Base-by-base conservation (phyloP, 1,140 invertebrate genomes). In the Leptestheria dahalacensis region DNA sequence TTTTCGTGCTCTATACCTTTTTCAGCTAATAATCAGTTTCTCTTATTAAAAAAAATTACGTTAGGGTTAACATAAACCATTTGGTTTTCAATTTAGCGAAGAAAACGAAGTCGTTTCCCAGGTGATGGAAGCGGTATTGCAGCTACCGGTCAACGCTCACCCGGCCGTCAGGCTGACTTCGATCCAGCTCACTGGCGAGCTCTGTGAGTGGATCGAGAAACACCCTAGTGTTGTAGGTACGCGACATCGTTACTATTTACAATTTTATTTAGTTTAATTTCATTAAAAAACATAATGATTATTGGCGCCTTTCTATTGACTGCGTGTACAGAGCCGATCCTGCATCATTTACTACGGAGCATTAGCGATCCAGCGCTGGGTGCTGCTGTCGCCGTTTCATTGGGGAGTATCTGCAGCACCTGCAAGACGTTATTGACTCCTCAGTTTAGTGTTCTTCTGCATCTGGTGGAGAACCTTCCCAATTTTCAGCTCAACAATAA, bases 191-290 rank as follows among this genome's bases (percentile, higher is more conserved):
- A 73, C 98, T 28, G 93, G 92, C 3, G 91, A 96, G 73, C 75
- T 98, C 20, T 85, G 88, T 66, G 91, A 97, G 68, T 99, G 95
- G 95, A 85, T 98, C 47, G 86, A 94, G 67, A 80, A 80, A 70
- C 90, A 97, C 75, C 78, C 86, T 0, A 78, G 84, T 60, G 81
- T 82, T 25, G 71, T 94, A 66, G 79, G 82, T 82, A 73, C n/a
- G 47, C 26, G 54, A 24, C 55, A 57, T 67, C 57, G 61, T 58
- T 63, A 1, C 33, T 41, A n/a, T n/a, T n/a, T n/a, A n/a, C n/a
- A n/a, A n/a, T n/a, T n/a, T n/a, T n/a, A n/a, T n/a, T n/a, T n/a
- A n/a, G n/a, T n/a, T n/a, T n/a, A n/a, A n/a, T n/a, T n/a, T n/a
- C n/a, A n/a, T n/a, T n/a, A n/a, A n/a, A n/a, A n/a, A n/a, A n/a